Evolutionary conservation across 2,113 vertebrate species (phyloP).

Genomic region (Arothron firmamentum): DNA sequence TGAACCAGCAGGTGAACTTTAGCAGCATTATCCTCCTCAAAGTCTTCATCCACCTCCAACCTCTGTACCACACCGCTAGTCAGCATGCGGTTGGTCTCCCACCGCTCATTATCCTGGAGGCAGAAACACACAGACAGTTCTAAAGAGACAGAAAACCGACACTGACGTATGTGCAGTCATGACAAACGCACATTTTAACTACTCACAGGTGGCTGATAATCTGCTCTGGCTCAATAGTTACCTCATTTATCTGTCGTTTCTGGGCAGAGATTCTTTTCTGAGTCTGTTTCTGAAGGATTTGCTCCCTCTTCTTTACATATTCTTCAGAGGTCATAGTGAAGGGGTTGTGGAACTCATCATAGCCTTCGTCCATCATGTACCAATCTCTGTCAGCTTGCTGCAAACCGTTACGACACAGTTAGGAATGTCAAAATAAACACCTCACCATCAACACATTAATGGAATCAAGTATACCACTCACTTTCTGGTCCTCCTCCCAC

Average conservation of each 20-base stretch:
- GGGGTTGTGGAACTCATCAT: conserved; percentile 94
- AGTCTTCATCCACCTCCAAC: conserved; percentile 95
- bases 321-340: conserved; percentile 91
- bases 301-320: conserved; percentile 92
- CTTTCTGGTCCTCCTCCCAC: conserved; percentile 96
- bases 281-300: conserved; percentile 93
- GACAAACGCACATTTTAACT: not conserved
- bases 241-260: conserved; percentile 96
- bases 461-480: conserved; percentile 50
- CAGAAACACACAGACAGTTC: conserved; percentile 8
- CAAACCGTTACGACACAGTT: conserved; percentile 1
- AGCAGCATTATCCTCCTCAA: conserved; percentile 95
- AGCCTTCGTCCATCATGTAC: conserved; percentile 99
- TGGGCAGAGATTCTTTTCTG: conserved; percentile 97
- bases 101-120: conserved; percentile 92
- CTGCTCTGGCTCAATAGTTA: conserved; percentile 33
- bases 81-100: conserved; percentile 99
- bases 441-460: not conserved
- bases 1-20: conserved; percentile 96
- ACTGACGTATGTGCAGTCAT: not conserved
- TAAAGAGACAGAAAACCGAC: not conserved
- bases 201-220: not conserved
- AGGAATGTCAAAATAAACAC: not conserved
- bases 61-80: conserved; percentile 97
- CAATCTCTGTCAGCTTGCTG: conserved; percentile 98